phyloP scores from a whole-genome alignment of 2,797 vertebrate species.

The Gorsachius magnificus region DNA sequence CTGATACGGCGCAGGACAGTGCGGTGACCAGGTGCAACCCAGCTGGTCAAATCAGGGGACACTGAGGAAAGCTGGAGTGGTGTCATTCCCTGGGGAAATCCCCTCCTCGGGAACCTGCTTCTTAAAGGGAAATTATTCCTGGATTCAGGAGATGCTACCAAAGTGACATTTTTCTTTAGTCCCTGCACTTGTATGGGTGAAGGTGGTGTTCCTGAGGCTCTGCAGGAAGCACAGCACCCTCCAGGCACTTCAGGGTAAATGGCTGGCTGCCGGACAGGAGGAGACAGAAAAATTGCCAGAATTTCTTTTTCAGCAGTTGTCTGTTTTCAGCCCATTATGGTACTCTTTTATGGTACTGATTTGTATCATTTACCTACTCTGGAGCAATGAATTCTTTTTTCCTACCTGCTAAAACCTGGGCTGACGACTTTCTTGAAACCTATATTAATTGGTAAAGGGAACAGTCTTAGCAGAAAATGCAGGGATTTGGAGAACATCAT shows the following conservation, averaged over 20 bases:
- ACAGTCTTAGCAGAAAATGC: not conserved
- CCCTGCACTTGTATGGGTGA: not conserved
- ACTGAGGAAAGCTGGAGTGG: not conserved
- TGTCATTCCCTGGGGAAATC: not conserved
- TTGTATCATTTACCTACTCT: not conserved
- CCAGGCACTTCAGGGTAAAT: not conserved
- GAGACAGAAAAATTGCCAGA: not conserved
- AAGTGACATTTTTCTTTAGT: not conserved
- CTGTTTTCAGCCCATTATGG: not conserved
- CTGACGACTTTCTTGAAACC: not conserved
- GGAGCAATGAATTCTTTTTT: not conserved
- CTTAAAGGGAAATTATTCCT: not conserved
- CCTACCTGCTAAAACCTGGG: not conserved
- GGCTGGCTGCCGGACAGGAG: not conserved
- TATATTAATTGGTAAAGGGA: not conserved
- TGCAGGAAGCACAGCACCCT: not conserved
- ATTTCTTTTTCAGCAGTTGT: not conserved
- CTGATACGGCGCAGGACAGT: not conserved
- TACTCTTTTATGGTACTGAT: not conserved
- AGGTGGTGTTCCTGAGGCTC: not conserved
- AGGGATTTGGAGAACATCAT: not conserved
- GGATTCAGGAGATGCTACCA: not conserved
- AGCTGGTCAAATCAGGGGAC: not conserved
- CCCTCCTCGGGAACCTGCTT: not conserved
- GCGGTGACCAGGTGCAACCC: not conserved